Evolutionary conservation across 2,888 invertebrate species (phyloP), one percentile per base, ranked within the genome.

Genomic region (Dascillus cervinus): DNA sequence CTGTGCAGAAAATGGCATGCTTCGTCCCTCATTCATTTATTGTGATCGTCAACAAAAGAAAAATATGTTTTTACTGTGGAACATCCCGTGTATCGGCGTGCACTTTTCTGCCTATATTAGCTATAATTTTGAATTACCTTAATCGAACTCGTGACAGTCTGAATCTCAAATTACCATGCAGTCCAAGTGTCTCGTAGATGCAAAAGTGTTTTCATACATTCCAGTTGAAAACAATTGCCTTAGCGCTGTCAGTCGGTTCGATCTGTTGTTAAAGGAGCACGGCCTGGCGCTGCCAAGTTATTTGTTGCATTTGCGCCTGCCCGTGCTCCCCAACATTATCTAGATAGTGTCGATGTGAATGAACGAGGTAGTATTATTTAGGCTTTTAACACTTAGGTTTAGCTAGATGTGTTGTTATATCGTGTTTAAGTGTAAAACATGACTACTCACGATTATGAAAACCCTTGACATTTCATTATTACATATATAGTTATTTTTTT

Each of bases 331-430:
- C 33, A 34, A 35, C 31, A 35, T 36, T 37, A 42, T 30, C 41
- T 44, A 45, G 34, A 45, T 49, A 49, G 50, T 43, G 46, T 52
- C 48, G 46, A 52, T 50, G 50, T 52, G 50, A 53, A 57, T 60
- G 60, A 53, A 56, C 53, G 55, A 55, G 51, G 53, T 63, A 62
- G 57, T 58, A 60, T 60, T 60, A 60, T 60, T 58, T 64, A 64
- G 62, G 64, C 64, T 64, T 64, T 64, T 55, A 63, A 64, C 59
- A 63, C 60, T 64, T 55, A 63, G 63, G 64, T 62, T 60, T 65
- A 65, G 64, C 60, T 64, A 64, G 64, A 60, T 64, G 64, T 65
- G 65, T 64, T 64, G 64, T 65, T 65, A 60, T 59, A 62, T 63
- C 62, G 60, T 64, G 63, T 62, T n/a, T 65, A 61, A 61, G 60